Evolutionary conservation across 1,140 invertebrate species (phyloP).

Genomic region (Papilio polyxenes): DNA sequence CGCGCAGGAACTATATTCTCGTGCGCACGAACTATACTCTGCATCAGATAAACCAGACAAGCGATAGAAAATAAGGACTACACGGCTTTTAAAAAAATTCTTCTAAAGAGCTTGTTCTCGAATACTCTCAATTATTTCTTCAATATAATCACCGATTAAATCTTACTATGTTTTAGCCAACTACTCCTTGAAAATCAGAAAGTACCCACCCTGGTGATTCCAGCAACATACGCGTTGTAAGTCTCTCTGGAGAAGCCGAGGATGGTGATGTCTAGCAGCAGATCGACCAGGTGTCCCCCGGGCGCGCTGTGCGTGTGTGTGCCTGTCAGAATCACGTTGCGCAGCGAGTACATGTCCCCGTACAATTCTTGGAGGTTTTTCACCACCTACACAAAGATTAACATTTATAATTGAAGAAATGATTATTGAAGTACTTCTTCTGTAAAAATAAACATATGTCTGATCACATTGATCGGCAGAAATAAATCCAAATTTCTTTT

Average conservation of each 20-base stretch:
- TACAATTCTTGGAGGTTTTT: slow-evolving; percentile 84
- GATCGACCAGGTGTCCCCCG: slow-evolving; percentile 92
- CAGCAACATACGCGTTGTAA: slow-evolving; percentile 87
- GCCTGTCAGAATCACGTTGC: slow-evolving; percentile 92
- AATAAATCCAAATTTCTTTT: too few species aligned
- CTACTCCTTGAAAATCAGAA: background rate
- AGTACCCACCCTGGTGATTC: slow-evolving; percentile 85
- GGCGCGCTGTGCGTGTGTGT: slow-evolving; percentile 94
- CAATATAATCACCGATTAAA: background rate
- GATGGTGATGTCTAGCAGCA: slow-evolving; percentile 92
- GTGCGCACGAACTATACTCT: slow-evolving; percentile 92
- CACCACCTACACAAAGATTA: slow-evolving; percentile 83
- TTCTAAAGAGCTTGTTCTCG: too few species aligned
- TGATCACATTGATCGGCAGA: too few species aligned
- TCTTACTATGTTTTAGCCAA: background rate
- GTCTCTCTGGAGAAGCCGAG: slow-evolving; percentile 91
- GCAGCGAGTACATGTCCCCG: slow-evolving; percentile 86
- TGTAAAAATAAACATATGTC: too few species aligned
- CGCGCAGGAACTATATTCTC: slow-evolving; percentile 86
- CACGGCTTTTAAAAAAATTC: too few species aligned
- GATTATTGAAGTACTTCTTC: too few species aligned
- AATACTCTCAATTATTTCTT: too few species aligned
- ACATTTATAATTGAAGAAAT: too few species aligned
- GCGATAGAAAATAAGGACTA: background rate
- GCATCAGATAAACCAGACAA: slow-evolving; percentile 42